Conservation (phyloP, 2,113 vertebrate species). For the Pachyramphus minor region DNA sequence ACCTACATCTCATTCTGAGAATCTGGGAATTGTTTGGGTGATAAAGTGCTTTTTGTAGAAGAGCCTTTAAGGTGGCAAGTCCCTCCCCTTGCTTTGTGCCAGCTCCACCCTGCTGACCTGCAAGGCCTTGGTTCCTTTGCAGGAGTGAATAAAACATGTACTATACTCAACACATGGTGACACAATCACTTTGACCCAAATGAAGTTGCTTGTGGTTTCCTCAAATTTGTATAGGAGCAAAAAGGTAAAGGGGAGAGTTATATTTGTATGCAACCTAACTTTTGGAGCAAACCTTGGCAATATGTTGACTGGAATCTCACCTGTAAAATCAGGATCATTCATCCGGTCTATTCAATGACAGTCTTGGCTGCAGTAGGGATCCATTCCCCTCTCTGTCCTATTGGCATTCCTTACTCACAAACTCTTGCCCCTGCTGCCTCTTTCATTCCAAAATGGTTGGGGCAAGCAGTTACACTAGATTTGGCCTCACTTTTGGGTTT, state of each 20-base stretch:
- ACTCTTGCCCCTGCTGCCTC: not conserved
- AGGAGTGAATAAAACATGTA: not conserved
- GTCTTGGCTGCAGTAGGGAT: not conserved
- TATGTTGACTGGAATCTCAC: not conserved
- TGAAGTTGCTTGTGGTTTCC: not conserved
- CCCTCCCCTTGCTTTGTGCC: not conserved
- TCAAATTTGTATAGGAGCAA: not conserved
- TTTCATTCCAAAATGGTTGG: not conserved
- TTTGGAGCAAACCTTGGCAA: not conserved
- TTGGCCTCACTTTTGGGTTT: not conserved
- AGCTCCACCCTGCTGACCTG: not conserved
- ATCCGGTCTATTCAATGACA: not conserved
- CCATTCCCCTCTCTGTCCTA: not conserved
- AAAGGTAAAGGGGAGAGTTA: not conserved
- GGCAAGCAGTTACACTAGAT: not conserved
- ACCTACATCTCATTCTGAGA: not conserved
- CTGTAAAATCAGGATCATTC: not conserved
- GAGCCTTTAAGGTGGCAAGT: not conserved
- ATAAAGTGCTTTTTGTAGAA: not conserved
- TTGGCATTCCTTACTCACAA: not conserved
- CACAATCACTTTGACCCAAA: not conserved
- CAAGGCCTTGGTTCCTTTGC: not conserved
- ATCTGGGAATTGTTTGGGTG: not conserved
- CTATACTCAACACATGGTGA: not conserved
- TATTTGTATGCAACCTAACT: not conserved